phyloP scores from a whole-genome alignment of 2,888 invertebrate species.

The Trachelus tabidus region DNA sequence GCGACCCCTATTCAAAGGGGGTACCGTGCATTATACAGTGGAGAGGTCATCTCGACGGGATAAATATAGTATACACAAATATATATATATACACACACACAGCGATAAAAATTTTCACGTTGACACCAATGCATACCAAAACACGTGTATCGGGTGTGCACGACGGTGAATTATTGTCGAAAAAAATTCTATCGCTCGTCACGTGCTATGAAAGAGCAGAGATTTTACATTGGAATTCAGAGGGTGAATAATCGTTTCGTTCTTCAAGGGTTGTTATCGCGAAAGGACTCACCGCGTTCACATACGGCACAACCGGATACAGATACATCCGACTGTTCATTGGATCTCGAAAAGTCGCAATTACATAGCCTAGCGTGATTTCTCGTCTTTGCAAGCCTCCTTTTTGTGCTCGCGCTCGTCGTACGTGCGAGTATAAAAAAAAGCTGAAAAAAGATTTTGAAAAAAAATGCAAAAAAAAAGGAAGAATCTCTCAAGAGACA shows the following conservation, averaged over 20 bases:
- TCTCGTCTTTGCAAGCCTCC: background rate
- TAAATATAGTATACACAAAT: background rate
- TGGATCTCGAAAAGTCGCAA: background rate
- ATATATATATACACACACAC: too few species aligned
- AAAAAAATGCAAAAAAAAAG: background rate
- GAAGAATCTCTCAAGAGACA: background rate
- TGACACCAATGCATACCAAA: background rate
- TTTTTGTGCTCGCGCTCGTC: background rate
- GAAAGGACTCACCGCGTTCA: background rate
- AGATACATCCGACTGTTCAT: background rate
- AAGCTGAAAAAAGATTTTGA: background rate
- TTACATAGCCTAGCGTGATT: background rate
- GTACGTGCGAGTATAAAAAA: too few species aligned
- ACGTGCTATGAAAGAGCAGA: background rate
- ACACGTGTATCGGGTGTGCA: background rate
- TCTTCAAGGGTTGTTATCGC: background rate
- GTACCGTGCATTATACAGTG: slow-evolving; percentile 26
- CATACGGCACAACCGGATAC: background rate
- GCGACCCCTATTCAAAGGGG: background rate
- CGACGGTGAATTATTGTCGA: background rate
- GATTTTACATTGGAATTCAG: background rate
- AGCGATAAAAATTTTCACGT: background rate
- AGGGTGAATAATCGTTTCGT: background rate
- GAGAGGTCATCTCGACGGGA: background rate
- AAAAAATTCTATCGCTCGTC: background rate